These are phyloP conservation scores for Chionomys nivalis DNA, from an alignment of 2,113 vertebrate genomes.

Conservation along the genomic window DNA sequence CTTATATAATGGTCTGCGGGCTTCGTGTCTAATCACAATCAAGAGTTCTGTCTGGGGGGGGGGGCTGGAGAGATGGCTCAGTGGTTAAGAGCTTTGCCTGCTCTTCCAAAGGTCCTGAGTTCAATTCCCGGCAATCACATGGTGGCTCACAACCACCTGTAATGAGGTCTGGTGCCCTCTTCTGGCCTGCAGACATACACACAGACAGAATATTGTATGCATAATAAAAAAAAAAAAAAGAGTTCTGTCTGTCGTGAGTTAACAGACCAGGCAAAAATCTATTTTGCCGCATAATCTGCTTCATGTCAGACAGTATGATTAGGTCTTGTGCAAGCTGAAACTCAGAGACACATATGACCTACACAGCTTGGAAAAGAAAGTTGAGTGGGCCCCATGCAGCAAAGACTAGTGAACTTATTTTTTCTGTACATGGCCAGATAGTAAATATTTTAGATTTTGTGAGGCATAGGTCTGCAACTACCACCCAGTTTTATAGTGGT, in stretches of 20 bases:
- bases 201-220: too few relatives aligned
- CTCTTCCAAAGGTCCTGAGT: too few relatives aligned
- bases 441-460: background rate
- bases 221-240: too few relatives aligned
- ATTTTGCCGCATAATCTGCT: background rate
- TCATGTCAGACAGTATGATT: background rate
- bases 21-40: background rate
- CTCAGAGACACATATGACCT: background rate
- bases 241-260: background rate
- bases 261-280: background rate
- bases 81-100: too few relatives aligned
- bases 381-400: background rate
- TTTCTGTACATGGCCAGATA: background rate
- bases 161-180: too few relatives aligned
- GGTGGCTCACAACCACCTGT: too few relatives aligned
- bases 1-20: background rate
- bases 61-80: too few relatives aligned
- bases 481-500: background rate
- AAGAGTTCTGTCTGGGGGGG: background rate
- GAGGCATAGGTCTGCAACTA: background rate
- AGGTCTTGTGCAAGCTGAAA: background rate
- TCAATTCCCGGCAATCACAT: too few relatives aligned
- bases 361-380: background rate
- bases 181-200: too few relatives aligned
- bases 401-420: background rate